Percentiles rank a stretch among this genome's conserved stretches.
These are phyloP conservation scores for Chrysolina americana DNA, from an alignment of 2,888 invertebrate genomes.

Conservation along the genomic window DNA sequence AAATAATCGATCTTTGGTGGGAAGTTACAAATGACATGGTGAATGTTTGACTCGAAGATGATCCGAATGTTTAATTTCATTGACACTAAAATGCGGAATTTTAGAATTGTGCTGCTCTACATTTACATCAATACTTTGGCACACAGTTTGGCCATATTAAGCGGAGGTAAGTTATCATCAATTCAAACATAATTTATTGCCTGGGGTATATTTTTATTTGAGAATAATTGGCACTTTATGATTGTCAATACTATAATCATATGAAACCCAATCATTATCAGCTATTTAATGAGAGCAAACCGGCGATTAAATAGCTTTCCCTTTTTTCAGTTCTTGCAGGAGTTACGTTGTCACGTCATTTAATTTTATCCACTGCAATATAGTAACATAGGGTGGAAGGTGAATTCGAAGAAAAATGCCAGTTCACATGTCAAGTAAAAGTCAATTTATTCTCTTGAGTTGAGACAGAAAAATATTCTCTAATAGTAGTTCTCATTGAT, in stretches of 20 bases:
- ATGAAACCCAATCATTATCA: neutral
- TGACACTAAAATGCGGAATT: conserved; percentile 40
- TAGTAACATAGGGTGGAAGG: too few relatives aligned
- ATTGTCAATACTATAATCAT: neutral
- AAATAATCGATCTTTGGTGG: neutral
- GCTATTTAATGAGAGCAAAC: neutral
- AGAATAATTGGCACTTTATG: too few relatives aligned
- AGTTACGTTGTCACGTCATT: too few relatives aligned
- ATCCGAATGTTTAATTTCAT: conserved; percentile 8
- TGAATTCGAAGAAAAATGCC: too few relatives aligned
- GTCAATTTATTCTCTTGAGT: too few relatives aligned
- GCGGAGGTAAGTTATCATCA: conserved; percentile 52
- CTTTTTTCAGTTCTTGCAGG: too few relatives aligned
- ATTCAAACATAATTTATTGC: neutral
- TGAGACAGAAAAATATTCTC: too few relatives aligned
- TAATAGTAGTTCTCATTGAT: too few relatives aligned
- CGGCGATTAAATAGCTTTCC: too few relatives aligned
- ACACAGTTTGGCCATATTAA: conserved; percentile 53
- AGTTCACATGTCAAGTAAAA: too few relatives aligned
- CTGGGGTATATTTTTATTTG: too few relatives aligned
- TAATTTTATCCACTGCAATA: too few relatives aligned
- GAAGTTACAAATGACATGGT: conserved; percentile 13
- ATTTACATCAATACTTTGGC: conserved; percentile 43
- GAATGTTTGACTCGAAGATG: neutral
- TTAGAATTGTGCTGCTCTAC: conserved; percentile 44